Conservation (phyloP, 2,888 invertebrate species). For the Epicampocera succincta region DNA sequence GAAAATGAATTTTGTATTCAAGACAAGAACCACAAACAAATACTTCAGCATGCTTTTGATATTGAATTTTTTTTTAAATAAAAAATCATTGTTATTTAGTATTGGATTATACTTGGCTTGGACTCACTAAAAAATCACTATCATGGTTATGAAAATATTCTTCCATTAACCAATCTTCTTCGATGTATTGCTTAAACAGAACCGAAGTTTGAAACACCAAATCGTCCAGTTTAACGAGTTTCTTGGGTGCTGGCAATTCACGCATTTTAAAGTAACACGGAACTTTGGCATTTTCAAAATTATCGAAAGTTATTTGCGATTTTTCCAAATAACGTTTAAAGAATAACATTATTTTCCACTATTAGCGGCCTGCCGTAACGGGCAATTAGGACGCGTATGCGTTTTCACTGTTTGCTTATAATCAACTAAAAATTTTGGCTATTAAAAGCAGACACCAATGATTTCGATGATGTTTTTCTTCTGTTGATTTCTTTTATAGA, state of each 20-base stretch:
- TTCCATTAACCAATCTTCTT: constrained; percentile 77
- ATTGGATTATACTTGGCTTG: too few species aligned
- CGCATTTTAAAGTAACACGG: constrained; percentile 78
- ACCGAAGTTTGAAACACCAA: constrained; percentile 73
- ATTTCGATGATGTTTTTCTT: constrained; percentile 2
- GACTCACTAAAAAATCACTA: constrained; percentile 79
- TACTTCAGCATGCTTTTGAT: constrained; percentile 5
- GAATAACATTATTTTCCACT: constrained; percentile 73
- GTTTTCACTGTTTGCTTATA: constrained; percentile 42
- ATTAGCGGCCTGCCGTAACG: background rate
- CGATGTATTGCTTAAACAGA: constrained; percentile 73
- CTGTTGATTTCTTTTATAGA: background rate
- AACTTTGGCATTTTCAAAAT: constrained; percentile 75
- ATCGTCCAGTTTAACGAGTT: constrained; percentile 74
- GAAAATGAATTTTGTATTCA: constrained; percentile 8
- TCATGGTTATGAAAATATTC: constrained; percentile 80
- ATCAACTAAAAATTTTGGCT: constrained; percentile 54
- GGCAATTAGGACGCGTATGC: constrained; percentile 21
- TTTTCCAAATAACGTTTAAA: constrained; percentile 78
- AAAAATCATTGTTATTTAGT: background rate
- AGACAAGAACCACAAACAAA: constrained; percentile 33
- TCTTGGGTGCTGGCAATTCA: constrained; percentile 73
- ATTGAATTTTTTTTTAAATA: background rate
- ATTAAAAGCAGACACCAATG: constrained; percentile 23
- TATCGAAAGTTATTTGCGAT: constrained; percentile 74